Conservation (phyloP, 2,797 vertebrate species). For the Myotis myotis region DNA sequence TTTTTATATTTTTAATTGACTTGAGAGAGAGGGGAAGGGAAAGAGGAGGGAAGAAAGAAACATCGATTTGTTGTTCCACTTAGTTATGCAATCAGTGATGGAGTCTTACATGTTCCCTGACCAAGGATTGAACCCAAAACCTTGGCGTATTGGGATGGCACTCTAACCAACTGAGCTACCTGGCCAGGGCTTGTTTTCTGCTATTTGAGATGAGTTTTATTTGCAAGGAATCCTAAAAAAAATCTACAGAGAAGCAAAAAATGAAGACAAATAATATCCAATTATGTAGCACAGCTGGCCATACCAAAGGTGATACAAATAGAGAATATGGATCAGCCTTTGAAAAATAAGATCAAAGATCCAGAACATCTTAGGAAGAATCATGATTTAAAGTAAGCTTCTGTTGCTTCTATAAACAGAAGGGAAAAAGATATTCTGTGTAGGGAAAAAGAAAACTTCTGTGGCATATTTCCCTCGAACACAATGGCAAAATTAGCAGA, state of each 20-base stretch:
- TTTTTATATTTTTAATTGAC: background rate
- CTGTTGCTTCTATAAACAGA: background rate
- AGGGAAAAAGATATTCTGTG: background rate
- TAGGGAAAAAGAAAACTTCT: background rate
- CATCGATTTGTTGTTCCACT: background rate
- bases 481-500: background rate
- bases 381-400: conserved; percentile 1
- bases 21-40: background rate
- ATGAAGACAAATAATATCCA: background rate
- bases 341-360: background rate
- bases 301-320: background rate
- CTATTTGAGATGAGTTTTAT: background rate
- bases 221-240: background rate
- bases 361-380: background rate
- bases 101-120: background rate
- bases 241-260: conserved; percentile 11
- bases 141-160: background rate
- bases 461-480: background rate
- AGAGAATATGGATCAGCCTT: background rate
- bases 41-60: background rate
- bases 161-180: background rate
- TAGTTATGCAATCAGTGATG: background rate
- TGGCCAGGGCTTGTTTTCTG: background rate
- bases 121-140: background rate
- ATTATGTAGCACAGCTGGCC: background rate